Evolutionary conservation across 2,113 vertebrate genomes (phyloP).

Genomic region (Actenoides hombroni): DNA sequence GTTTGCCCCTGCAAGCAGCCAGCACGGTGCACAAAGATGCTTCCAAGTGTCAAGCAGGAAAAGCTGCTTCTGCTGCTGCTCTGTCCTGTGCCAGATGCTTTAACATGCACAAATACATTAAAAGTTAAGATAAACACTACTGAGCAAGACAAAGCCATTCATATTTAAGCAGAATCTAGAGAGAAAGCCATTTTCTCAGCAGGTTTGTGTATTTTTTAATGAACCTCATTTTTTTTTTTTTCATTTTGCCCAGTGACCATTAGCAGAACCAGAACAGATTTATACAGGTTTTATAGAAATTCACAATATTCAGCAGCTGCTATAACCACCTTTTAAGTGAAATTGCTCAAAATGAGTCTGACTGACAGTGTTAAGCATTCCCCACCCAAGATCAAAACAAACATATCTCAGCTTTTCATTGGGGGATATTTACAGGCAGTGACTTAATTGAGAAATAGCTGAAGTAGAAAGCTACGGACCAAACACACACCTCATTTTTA

Average conservation of each 20-base stretch:
- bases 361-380: neutral
- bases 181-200: neutral
- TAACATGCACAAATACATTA: neutral
- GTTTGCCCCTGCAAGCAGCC: neutral
- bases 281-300: neutral
- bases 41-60: neutral
- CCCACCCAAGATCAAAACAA: neutral
- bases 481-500: neutral
- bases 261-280: neutral
- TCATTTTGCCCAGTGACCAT: neutral
- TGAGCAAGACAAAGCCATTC: neutral
- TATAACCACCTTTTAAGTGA: neutral
- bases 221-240: neutral
- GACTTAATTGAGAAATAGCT: neutral
- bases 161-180: neutral
- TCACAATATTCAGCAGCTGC: neutral
- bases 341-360: neutral
- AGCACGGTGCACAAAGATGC: neutral
- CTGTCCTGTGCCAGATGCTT: neutral
- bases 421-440: constrained; percentile 10
- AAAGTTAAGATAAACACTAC: neutral
- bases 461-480: neutral
- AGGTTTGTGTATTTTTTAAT: neutral
- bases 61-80: neutral
- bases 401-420: neutral